Evolutionary conservation across 2,113 vertebrate species (phyloP).

Genomic region (Trematomus loennbergii): DNA sequence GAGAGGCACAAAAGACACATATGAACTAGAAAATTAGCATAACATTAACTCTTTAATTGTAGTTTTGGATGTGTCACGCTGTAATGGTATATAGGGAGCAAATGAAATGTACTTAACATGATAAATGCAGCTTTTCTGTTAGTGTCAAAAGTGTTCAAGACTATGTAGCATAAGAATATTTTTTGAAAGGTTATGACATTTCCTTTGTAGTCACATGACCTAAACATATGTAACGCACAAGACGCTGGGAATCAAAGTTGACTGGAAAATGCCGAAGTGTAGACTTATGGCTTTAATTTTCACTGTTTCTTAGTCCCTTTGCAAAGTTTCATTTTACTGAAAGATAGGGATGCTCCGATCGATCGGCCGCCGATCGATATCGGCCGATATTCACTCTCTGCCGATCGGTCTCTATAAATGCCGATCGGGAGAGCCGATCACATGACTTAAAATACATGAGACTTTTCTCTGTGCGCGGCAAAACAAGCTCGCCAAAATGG

Average conservation of each 20-base stretch:
- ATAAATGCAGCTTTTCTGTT: not conserved
- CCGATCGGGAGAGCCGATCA: too few relatives aligned
- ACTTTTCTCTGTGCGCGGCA: too few relatives aligned
- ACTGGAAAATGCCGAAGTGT: not conserved
- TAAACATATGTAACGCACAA: not conserved
- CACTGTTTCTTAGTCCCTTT: not conserved
- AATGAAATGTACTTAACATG: not conserved
- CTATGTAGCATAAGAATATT: not conserved
- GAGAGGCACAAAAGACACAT: too few relatives aligned
- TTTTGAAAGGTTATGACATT: not conserved
- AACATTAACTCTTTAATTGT: too few relatives aligned
- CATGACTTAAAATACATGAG: too few relatives aligned
- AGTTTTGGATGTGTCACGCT: not conserved
- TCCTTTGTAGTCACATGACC: not conserved
- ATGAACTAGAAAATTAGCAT: too few relatives aligned
- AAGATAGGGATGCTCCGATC: not conserved
- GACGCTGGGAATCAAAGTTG: too few relatives aligned
- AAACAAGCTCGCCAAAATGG: too few relatives aligned
- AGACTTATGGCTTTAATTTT: too few relatives aligned
- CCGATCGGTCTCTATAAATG: too few relatives aligned
- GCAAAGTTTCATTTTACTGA: conserved; percentile 1
- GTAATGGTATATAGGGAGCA: not conserved
- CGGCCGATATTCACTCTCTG: too few relatives aligned
- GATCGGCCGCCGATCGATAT: too few relatives aligned
- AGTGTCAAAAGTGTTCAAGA: not conserved